These are phyloP conservation scores for Paradisaea rubra DNA, from an alignment of 2,113 vertebrate species.

Conservation along the genomic window DNA sequence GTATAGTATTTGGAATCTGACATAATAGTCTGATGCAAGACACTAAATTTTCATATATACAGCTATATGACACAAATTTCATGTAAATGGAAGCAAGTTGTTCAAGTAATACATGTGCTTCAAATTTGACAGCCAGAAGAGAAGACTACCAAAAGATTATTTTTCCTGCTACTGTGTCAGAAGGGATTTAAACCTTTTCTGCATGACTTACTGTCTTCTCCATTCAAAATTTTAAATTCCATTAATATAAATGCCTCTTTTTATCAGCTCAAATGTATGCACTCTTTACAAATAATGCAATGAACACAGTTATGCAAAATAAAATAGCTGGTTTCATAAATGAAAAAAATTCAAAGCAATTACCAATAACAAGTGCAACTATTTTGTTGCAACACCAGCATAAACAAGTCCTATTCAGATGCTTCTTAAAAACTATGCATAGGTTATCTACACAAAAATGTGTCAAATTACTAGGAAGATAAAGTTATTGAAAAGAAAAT, in stretches of 20 bases:
- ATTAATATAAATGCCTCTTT: neutral
- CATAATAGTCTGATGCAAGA: neutral
- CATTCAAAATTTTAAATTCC: neutral
- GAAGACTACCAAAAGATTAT: neutral
- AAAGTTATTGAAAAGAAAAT: neutral
- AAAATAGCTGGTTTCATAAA: neutral
- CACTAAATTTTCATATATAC: neutral
- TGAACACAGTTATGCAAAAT: neutral
- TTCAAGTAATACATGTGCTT: neutral
- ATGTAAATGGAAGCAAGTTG: neutral
- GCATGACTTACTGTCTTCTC: neutral
- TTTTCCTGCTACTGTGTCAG: neutral
- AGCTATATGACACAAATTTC: neutral
- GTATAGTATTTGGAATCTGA: neutral
- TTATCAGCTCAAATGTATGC: neutral
- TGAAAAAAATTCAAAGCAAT: neutral
- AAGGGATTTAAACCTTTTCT: neutral
- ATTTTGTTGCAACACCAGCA: neutral
- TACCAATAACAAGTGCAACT: neutral
- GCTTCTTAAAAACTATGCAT: neutral
- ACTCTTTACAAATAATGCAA: neutral
- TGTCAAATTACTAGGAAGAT: neutral
- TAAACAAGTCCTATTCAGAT: neutral
- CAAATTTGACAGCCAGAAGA: neutral
- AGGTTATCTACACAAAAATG: neutral